These are phyloP conservation scores for Pterostichus madidus DNA, from an alignment of 2,888 invertebrate genomes.

Conservation along the genomic window DNA sequence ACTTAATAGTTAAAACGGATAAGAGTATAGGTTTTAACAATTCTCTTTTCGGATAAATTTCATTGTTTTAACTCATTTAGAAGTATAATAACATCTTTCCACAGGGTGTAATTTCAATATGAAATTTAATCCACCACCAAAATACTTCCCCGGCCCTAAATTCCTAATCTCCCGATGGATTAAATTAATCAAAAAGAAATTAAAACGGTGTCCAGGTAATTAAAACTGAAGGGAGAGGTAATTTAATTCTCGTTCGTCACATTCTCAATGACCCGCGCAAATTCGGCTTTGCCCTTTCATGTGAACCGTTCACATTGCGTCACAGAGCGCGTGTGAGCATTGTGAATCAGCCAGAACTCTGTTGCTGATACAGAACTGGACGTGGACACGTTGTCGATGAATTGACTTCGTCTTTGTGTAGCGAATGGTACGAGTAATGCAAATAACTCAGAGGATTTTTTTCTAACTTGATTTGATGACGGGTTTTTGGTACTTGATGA, in stretches of 20 bases:
- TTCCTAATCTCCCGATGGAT: conserved; percentile 53
- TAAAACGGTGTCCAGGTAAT: conserved; percentile 61
- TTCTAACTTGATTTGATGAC: too few species aligned
- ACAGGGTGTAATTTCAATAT: background rate
- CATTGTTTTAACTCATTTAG: too few species aligned
- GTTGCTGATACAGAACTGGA: too few species aligned
- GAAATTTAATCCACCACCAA: background rate
- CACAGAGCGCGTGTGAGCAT: background rate
- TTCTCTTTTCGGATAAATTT: too few species aligned
- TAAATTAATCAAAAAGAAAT: conserved; percentile 64
- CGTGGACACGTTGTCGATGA: background rate
- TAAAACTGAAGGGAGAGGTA: conserved; percentile 63
- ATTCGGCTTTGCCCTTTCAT: conserved; percentile 41
- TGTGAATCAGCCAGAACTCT: too few species aligned
- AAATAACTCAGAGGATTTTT: too few species aligned
- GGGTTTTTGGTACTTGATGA: too few species aligned
- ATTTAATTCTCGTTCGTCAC: conserved; percentile 61
- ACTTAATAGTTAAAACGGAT: too few species aligned
- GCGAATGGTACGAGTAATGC: too few species aligned
- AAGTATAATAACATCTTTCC: too few species aligned
- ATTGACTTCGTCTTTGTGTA: background rate
- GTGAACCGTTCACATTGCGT: background rate
- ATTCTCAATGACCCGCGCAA: conserved; percentile 35
- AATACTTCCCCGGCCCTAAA: background rate
- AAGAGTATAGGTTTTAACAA: too few species aligned